A percentile compares a stretch with the other conserved stretches of the same genome.
Conservation (phyloP, 1,140 invertebrate species). For the Drosophila parabipectinata region DNA sequence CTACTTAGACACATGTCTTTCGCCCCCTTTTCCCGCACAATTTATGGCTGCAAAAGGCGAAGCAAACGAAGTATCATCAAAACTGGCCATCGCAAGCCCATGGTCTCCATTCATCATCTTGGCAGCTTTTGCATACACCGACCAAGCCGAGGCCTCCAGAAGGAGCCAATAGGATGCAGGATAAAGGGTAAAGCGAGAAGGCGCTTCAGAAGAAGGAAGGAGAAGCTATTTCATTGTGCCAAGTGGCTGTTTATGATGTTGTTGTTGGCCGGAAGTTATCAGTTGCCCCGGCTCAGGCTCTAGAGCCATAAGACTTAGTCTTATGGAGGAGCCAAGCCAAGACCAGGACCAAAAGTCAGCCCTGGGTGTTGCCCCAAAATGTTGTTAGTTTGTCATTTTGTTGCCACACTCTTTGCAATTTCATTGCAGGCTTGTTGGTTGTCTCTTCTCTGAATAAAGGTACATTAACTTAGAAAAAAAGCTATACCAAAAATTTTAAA, state of each 20-base stretch:
- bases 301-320: slow-evolving; percentile 1
- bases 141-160: slow-evolving; percentile 18
- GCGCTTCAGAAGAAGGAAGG: not conserved
- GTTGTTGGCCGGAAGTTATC: slow-evolving; percentile 69
- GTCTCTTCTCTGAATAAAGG: not conserved
- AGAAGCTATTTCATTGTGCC: slow-evolving; percentile 52
- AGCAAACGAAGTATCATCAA: slow-evolving; percentile 31
- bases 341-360: slow-evolving; percentile 40
- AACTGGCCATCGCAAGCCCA: slow-evolving; percentile 40
- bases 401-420: slow-evolving; percentile 34
- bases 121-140: slow-evolving; percentile 52
- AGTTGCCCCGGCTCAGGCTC: slow-evolving; percentile 52
- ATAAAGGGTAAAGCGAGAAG: not conserved
- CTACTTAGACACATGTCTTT: slow-evolving; percentile 67
- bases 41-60: slow-evolving; percentile 44
- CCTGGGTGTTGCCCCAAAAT: slow-evolving; percentile 60
- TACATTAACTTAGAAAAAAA: not conserved
- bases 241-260: slow-evolving; percentile 77
- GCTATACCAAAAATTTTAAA: not conserved
- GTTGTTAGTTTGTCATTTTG: slow-evolving; percentile 62
- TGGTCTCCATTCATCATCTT: slow-evolving; percentile 52
- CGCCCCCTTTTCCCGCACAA: slow-evolving; percentile 39
- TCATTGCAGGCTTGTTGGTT: slow-evolving; percentile 17
- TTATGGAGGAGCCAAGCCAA: slow-evolving; percentile 14
- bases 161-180: not conserved